phyloP scores from a whole-genome alignment of 2,113 vertebrate species.

The Phalacrocorax brasilianus region DNA sequence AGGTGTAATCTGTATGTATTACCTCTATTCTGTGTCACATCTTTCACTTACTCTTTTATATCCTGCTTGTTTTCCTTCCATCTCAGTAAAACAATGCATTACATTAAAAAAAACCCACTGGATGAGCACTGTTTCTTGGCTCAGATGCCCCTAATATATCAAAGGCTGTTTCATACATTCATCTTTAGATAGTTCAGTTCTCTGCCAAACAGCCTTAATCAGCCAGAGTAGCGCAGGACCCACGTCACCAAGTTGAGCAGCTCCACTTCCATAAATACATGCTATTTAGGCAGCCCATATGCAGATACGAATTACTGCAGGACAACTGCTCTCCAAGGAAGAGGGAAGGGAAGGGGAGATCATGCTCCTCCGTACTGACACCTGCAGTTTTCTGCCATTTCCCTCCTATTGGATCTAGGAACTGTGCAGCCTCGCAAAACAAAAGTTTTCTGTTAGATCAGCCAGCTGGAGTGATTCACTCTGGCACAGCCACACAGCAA shows the following conservation, averaged over 20 bases:
- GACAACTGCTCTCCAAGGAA: background rate
- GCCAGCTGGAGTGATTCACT: background rate
- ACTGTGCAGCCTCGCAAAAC: background rate
- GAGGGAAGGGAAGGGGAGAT: background rate
- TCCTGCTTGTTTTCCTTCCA: background rate
- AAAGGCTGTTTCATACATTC: background rate
- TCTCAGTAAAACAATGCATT: background rate
- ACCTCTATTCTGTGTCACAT: background rate
- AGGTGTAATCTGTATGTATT: background rate
- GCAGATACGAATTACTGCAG: fast-evolving
- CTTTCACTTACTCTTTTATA: background rate
- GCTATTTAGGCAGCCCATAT: fast-evolving
- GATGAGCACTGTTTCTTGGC: background rate
- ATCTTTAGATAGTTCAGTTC: background rate
- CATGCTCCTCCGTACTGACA: background rate
- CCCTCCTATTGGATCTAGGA: background rate
- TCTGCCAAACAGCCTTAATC: background rate
- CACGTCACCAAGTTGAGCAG: background rate
- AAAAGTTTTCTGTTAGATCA: background rate
- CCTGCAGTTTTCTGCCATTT: background rate
- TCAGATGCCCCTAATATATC: background rate
- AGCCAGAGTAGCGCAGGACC: background rate
- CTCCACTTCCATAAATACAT: background rate
- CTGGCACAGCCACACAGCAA: background rate
- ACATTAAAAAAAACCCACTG: background rate